phyloP scores from a whole-genome alignment of 2,113 vertebrate species.

The Brienomyrus longianalis region DNA sequence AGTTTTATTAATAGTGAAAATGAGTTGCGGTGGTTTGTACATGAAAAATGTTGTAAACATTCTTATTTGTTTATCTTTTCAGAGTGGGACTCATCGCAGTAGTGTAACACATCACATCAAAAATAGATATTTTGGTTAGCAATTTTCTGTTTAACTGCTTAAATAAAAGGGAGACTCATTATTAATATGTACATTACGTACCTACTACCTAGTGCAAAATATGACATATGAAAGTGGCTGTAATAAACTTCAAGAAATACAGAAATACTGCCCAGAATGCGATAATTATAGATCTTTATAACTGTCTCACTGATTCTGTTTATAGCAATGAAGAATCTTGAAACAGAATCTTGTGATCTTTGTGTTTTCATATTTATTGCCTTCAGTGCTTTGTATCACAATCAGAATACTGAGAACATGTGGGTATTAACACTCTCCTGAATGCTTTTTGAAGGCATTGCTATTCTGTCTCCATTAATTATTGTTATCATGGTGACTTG shows the following conservation, averaged over 20 bases:
- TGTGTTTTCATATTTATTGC: not conserved
- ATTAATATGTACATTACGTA: not conserved
- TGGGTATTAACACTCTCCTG: not conserved
- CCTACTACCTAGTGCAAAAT: not conserved
- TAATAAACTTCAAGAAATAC: not conserved
- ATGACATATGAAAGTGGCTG: not conserved
- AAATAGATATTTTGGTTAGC: not conserved
- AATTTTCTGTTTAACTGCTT: not conserved
- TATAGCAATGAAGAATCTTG: not conserved
- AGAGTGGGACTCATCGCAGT: not conserved
- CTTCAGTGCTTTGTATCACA: not conserved
- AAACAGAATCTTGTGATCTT: not conserved
- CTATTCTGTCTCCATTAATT: constrained; percentile 5
- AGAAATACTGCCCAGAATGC: not conserved
- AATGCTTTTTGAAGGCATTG: not conserved
- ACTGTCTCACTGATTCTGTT: not conserved
- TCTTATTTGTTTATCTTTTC: not conserved
- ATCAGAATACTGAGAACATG: not conserved
- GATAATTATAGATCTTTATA: not conserved
- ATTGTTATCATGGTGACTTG: constrained; percentile 5
- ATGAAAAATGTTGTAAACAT: not conserved
- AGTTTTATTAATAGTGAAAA: not conserved
- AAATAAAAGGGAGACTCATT: not conserved
- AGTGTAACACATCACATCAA: not conserved
- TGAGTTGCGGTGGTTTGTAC: not conserved